These are phyloP conservation scores for Papilio xuthus DNA, from an alignment of 1,140 invertebrate species.

Conservation along the genomic window DNA sequence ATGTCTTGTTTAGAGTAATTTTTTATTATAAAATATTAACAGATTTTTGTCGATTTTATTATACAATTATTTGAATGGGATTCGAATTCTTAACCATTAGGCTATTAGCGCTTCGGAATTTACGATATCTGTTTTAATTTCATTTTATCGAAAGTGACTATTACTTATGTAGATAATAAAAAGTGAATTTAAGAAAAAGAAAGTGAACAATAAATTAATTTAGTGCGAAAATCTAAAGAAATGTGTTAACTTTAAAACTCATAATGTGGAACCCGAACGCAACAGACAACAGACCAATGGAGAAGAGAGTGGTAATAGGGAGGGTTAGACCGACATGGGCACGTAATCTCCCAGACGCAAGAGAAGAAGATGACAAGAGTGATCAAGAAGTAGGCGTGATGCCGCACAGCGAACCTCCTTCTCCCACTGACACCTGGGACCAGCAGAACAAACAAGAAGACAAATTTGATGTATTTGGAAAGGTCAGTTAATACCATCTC, in stretches of 20 bases:
- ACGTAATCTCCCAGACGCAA: slow-evolving; percentile 67
- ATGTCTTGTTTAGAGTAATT: too few relatives aligned
- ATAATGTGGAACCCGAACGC: slow-evolving; percentile 75
- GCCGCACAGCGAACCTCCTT: slow-evolving; percentile 71
- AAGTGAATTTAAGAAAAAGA: not conserved
- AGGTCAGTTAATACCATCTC: slow-evolving; percentile 65
- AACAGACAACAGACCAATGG: slow-evolving; percentile 64
- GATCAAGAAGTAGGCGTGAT: slow-evolving; percentile 65
- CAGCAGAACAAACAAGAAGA: slow-evolving; percentile 73
- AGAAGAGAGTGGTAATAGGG: slow-evolving; percentile 73
- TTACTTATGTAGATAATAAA: not conserved
- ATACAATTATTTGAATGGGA: too few relatives aligned
- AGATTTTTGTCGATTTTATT: too few relatives aligned
- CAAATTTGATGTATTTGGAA: slow-evolving; percentile 81
- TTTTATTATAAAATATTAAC: too few relatives aligned
- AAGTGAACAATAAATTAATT: not conserved
- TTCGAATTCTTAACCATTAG: too few relatives aligned
- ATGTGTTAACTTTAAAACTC: not conserved
- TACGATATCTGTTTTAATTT: not conserved
- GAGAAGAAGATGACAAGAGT: slow-evolving; percentile 68
- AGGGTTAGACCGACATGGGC: slow-evolving; percentile 77
- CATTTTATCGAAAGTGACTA: not conserved
- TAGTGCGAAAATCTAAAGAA: not conserved
- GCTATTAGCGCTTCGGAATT: too few relatives aligned
- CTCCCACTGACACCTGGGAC: slow-evolving; percentile 67